Percentiles rank a stretch among this genome's conserved stretches.
Evolutionary conservation across 1,140 invertebrate species (phyloP).

Genomic region (Drepana arcuata): DNA sequence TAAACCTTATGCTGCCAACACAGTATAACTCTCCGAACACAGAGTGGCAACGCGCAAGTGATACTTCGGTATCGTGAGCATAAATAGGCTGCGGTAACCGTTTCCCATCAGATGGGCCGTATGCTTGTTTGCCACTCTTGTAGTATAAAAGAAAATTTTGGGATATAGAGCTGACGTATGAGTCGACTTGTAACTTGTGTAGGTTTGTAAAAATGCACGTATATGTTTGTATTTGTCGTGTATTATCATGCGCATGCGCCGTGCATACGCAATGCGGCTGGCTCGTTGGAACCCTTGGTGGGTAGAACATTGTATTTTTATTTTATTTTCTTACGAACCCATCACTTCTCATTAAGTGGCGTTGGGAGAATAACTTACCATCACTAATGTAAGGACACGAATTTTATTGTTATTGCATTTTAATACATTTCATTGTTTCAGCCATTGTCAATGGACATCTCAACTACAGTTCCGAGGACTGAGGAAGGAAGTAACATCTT

Average conservation of each 20-base stretch:
- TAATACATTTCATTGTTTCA: conserved; percentile 69
- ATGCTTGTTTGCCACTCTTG: no score
- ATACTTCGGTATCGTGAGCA: no score
- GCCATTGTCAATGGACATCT: conserved; percentile 33
- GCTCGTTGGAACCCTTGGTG: conserved; percentile 40
- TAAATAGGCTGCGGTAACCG: no score
- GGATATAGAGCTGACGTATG: no score
- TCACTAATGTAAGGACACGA: conserved; percentile 66
- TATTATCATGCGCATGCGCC: conserved; percentile 51
- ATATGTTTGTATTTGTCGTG: no score
- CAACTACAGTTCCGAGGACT: conserved; percentile 39
- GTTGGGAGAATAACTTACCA: conserved; percentile 70
- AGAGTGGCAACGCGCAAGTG: no score
- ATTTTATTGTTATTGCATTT: conserved; percentile 71
- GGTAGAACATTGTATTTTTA: conserved; percentile 63
- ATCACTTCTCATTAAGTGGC: conserved; percentile 71
- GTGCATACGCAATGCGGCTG: conserved; percentile 52
- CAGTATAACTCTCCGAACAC: no score
- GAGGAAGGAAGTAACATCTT: conserved; percentile 58
- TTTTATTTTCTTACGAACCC: conserved; percentile 70
- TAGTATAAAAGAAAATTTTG: no score
- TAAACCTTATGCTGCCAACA: no score
- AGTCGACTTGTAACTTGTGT: no score
- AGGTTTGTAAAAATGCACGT: no score
- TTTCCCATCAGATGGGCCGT: no score